These are phyloP conservation scores for Illadopsis cleaveri DNA, from an alignment of 2,113 vertebrate species.

Conservation along the genomic window DNA sequence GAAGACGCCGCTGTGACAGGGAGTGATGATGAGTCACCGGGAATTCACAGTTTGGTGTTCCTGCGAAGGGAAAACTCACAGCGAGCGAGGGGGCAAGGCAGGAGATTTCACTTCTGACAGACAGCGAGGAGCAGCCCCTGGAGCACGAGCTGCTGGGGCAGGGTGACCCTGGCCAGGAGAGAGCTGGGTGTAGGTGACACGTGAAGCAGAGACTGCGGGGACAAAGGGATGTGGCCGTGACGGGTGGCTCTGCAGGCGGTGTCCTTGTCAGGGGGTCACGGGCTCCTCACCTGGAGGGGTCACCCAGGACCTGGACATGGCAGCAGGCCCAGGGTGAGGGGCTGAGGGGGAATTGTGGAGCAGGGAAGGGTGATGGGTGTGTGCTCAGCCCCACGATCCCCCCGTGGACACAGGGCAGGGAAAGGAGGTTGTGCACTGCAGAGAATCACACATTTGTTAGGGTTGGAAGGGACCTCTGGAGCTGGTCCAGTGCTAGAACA, in stretches of 20 bases:
- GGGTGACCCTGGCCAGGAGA: background rate
- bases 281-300: rapidly evolving
- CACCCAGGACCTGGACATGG: rapidly evolving
- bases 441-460: rapidly evolving
- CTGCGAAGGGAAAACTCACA: constrained; percentile 40
- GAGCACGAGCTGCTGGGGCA: background rate
- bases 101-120: background rate
- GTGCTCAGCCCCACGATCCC: rapidly evolving
- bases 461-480: background rate
- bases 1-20: constrained; percentile 43
- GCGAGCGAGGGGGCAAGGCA: background rate
- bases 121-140: background rate
- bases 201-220: rapidly evolving
- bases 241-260: rapidly evolving
- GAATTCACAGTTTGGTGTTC: constrained; percentile 57
- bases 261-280: background rate
- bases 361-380: background rate
- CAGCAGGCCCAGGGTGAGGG: background rate
- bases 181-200: rapidly evolving
- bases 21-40: constrained; percentile 66
- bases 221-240: rapidly evolving
- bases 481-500: background rate
- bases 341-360: background rate
- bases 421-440: rapidly evolving
- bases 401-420: no score